These are phyloP conservation scores for Tragelaphus imberbis DNA, from an alignment of 2,113 vertebrate species.

Conservation along the genomic window DNA sequence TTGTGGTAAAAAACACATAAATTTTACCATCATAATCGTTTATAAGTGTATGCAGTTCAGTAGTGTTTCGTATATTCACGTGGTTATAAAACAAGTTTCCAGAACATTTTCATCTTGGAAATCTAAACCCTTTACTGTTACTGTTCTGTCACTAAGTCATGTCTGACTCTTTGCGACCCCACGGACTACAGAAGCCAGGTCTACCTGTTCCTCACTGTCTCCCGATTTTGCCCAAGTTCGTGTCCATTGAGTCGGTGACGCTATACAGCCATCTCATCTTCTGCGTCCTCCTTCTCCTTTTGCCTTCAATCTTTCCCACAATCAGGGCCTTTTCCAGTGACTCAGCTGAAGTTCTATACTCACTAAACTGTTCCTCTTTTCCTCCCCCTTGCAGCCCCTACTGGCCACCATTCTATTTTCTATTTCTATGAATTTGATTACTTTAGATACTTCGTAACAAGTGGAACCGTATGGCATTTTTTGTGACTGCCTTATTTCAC, in stretches of 20 bases:
- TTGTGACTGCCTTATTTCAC: not conserved
- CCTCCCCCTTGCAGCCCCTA: accelerated
- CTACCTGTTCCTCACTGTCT: not conserved
- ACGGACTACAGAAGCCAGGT: not conserved
- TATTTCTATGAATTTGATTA: not conserved
- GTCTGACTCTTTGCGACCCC: not conserved
- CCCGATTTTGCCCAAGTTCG: not conserved
- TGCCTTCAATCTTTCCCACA: not conserved
- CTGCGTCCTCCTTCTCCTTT: not conserved
- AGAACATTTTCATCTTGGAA: not conserved
- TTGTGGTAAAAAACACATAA: not conserved
- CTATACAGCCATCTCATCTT: not conserved
- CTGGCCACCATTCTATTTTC: not conserved
- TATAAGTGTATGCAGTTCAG: not conserved
- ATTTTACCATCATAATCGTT: not conserved
- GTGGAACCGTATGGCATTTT: not conserved
- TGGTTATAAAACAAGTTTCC: not conserved
- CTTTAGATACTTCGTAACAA: not conserved
- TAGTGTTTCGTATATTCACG: not conserved
- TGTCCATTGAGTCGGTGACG: not conserved
- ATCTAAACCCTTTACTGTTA: not conserved
- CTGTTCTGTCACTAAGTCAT: not conserved
- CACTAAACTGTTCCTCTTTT: not conserved
- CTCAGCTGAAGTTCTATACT: not conserved
- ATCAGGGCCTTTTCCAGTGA: not conserved